These are phyloP conservation scores for Drosophila rhopaloa DNA, from an alignment of 1,140 invertebrate species.

Conservation along the genomic window DNA sequence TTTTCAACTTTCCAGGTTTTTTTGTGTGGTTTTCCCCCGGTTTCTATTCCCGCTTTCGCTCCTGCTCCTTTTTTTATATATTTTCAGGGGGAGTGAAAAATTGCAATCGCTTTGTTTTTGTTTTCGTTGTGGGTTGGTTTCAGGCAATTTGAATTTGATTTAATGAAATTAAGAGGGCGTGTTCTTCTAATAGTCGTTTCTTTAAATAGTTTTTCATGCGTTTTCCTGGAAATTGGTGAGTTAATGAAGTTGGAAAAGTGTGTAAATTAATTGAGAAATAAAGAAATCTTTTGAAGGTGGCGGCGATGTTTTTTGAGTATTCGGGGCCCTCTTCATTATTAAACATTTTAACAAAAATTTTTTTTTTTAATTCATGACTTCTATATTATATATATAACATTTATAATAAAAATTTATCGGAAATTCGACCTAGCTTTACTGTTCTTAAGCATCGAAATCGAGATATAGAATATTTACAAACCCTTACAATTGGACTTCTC, in stretches of 20 bases:
- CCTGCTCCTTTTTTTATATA: slow-evolving; percentile 8
- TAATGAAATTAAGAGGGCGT: slow-evolving; percentile 62
- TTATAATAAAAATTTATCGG: no score
- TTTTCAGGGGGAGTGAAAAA: slow-evolving; percentile 60
- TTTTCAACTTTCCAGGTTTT: slow-evolving; percentile 48
- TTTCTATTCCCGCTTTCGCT: slow-evolving; percentile 3
- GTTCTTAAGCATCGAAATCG: no score
- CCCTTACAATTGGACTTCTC: no score
- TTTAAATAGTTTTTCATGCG: slow-evolving; percentile 36
- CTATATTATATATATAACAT: no score
- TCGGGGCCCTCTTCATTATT: no score
- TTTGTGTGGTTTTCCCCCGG: slow-evolving; percentile 3
- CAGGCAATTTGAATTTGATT: slow-evolving; percentile 62
- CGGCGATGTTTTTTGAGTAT: no score
- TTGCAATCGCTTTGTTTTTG: slow-evolving; percentile 68
- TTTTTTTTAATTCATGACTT: no score
- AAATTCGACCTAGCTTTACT: no score
- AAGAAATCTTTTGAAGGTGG: not conserved
- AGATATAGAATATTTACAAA: no score
- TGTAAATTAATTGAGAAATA: slow-evolving; percentile 6
- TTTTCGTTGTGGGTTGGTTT: slow-evolving; percentile 37
- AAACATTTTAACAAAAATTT: no score
- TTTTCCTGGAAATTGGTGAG: slow-evolving; percentile 7
- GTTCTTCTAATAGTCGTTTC: slow-evolving; percentile 48
- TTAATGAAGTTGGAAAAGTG: slow-evolving; percentile 23